Percentiles rank a stretch among this genome's conserved stretches.
Evolutionary conservation across 2,113 vertebrate genomes (phyloP).

Genomic region (Scalopus aquaticus): DNA sequence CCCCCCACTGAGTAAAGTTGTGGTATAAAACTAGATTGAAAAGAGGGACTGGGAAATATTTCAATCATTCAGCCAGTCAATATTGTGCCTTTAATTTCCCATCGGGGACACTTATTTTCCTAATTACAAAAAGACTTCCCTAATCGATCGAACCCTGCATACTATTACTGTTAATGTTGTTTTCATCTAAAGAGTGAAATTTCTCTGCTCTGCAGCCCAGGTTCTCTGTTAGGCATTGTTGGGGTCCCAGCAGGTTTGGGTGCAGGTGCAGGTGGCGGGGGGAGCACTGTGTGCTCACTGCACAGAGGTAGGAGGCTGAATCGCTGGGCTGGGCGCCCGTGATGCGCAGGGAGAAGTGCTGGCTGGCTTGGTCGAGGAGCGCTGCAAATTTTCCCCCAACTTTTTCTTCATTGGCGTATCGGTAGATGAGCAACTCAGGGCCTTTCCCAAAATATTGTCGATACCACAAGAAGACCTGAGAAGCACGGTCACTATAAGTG

Average conservation of each 20-base stretch:
- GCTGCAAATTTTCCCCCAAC: not conserved
- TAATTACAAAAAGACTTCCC: not conserved
- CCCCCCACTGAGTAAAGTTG: not conserved
- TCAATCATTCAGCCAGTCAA: not conserved
- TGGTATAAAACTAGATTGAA: not conserved
- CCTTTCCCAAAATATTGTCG: constrained; percentile 33
- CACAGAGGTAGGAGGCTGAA: constrained; percentile 66
- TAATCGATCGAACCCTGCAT: not conserved
- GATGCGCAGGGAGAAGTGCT: not conserved
- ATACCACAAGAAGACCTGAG: constrained; percentile 38
- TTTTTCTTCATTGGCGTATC: not conserved
- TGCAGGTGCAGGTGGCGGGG: not conserved
- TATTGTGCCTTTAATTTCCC: not conserved
- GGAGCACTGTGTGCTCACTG: constrained; percentile 36
- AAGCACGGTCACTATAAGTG: not conserved
- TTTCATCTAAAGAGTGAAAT: not conserved
- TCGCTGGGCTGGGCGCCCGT: not conserved
- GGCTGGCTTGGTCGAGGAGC: not conserved
- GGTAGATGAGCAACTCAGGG: not conserved
- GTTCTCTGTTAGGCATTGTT: not conserved
- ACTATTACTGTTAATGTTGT: not conserved
- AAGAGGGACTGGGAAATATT: not conserved
- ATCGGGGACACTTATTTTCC: not conserved
- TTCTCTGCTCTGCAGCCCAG: not conserved
- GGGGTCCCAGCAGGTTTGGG: not conserved